Conservation (phyloP, 2,113 vertebrate species). For the Brienomyrus longianalis region DNA sequence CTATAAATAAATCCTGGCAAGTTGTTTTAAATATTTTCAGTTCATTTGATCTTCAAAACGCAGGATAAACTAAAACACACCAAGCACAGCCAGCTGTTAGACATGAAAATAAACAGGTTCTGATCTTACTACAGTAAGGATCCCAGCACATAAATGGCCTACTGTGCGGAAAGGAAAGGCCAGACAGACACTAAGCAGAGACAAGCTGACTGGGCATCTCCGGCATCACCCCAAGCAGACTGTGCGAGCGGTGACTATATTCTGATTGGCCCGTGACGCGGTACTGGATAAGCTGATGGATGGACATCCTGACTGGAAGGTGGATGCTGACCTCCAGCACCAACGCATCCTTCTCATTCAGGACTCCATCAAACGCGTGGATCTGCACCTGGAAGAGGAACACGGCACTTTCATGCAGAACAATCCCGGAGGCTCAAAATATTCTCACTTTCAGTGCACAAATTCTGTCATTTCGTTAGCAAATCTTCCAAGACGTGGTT, state of each 20-base stretch:
- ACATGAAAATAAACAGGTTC: background rate
- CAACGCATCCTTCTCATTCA: constrained; percentile 64
- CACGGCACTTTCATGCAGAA: background rate
- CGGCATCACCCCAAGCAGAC: background rate
- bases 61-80: background rate
- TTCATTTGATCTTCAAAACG: background rate
- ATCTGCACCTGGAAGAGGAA: constrained; percentile 61
- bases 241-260: no score
- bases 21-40: background rate
- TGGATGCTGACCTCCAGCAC: constrained; percentile 65
- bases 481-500: background rate
- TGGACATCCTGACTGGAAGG: background rate
- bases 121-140: background rate
- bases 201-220: background rate
- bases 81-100: background rate
- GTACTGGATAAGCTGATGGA: background rate
- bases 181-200: background rate
- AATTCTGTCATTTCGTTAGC: background rate
- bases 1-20: background rate
- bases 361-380: constrained; percentile 57
- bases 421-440: background rate
- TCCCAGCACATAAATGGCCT: background rate
- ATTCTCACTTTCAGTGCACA: background rate
- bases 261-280: background rate
- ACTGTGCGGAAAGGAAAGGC: background rate